Evolutionary conservation across 2,888 invertebrate species (phyloP), one percentile per base, ranked within the genome.

Genomic region (Dioctria rufipes): DNA sequence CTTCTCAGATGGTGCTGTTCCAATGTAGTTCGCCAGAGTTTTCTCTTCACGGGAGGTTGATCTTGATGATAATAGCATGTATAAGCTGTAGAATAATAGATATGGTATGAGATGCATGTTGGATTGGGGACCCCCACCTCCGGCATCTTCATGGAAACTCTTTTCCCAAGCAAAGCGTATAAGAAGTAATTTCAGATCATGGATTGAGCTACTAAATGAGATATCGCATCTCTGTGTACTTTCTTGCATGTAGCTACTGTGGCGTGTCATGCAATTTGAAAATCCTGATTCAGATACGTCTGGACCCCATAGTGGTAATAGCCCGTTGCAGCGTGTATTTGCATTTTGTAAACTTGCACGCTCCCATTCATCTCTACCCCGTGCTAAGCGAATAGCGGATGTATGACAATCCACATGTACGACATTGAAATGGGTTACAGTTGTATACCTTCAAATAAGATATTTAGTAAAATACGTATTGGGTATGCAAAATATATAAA

Each of bases 361-460:
- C 88, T 98, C 98, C 99, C 98, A 99, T 89, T 99, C 98, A 86
- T 98, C 98, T 81, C 98, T 92, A 37, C 92, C 88, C 37, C 93
- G 89, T 0, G 93, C 92, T 84, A 92, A 89, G 80, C 97, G 92
- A 71, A 99, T 98, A 42, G 99, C 99, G 0, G 96, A 96, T 92
- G 97, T 96, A 89, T 99, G 99, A 87, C 99, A 99, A 89, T 99
- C 99, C 3, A 98, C 95, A 89, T 99, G 99, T 42, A 99, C 98
- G 54, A 98, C 95, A 90, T 99, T 99, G 90, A 99, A 99, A 90
- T 99, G 98, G 11, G 98, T 97, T 51, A 99, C 98, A 0, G 98
- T 98, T 73, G 95, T 95, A 89, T 98, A 98, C 79, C 88, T 88
- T 13, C 1, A 58, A 65, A 6, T 75, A 25, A 39, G 43, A 69